phyloP scores from a whole-genome alignment of 2,113 vertebrate genomes.

The Prunella fulvescens region DNA sequence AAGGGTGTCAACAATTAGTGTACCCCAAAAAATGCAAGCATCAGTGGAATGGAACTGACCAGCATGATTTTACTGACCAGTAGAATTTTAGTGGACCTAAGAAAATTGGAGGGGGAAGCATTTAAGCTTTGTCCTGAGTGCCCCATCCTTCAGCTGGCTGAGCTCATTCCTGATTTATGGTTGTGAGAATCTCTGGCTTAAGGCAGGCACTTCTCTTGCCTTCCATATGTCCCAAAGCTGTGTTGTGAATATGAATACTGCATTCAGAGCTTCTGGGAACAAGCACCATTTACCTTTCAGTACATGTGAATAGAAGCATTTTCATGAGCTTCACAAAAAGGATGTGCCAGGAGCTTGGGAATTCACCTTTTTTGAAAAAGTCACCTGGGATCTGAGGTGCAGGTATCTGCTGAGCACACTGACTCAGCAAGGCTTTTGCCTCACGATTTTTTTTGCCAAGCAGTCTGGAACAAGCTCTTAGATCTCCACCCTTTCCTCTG shows the following conservation, averaged over 20 bases:
- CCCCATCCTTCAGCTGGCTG: background rate
- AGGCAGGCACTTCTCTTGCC: background rate
- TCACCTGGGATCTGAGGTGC: background rate
- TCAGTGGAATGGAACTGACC: background rate
- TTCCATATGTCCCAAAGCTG: background rate
- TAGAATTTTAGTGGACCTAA: background rate
- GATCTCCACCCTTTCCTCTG: conserved; percentile 50
- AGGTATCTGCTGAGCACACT: background rate
- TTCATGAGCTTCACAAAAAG: background rate
- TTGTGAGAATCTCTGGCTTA: background rate
- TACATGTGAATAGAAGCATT: background rate
- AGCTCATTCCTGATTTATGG: background rate
- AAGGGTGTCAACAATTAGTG: background rate
- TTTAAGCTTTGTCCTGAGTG: background rate
- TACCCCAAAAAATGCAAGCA: background rate
- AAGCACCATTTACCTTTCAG: background rate
- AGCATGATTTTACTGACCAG: background rate
- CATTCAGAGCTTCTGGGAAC: background rate
- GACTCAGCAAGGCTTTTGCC: background rate
- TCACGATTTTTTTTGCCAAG: background rate
- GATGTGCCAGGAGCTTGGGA: background rate
- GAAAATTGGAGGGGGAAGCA: background rate
- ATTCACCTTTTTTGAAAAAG: background rate
- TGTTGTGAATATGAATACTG: background rate
- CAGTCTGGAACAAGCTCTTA: background rate